phyloP scores from a whole-genome alignment of 2,797 vertebrate species.

The Sebastes trivittatus region DNA sequence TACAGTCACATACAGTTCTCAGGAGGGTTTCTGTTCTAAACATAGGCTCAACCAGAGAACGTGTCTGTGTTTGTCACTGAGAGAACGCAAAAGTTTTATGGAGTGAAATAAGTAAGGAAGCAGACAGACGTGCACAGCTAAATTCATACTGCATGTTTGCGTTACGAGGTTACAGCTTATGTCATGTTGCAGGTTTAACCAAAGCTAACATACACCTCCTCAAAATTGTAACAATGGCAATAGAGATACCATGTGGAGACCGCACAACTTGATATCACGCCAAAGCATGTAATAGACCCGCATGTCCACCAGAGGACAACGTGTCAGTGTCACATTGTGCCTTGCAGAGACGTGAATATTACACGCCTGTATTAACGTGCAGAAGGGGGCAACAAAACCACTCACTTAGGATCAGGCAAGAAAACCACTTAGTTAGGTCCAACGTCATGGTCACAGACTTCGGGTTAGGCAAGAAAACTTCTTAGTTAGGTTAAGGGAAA shows the following conservation, averaged over 20 bases:
- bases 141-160: neutral
- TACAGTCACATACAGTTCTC: conserved; percentile 60
- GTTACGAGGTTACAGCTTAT: neutral
- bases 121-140: neutral
- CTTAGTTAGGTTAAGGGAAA: neutral
- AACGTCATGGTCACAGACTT: neutral
- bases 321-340: too few species aligned
- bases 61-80: conserved; percentile 10
- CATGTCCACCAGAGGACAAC: too few species aligned
- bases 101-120: neutral
- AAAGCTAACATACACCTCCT: neutral
- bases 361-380: neutral
- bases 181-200: neutral
- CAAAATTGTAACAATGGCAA: fast-evolving
- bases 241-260: neutral
- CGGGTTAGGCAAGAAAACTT: neutral
- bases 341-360: neutral
- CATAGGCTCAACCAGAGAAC: conserved; percentile 20
- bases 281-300: neutral
- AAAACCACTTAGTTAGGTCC: neutral
- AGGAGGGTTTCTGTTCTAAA: conserved; percentile 45
- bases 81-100: neutral
- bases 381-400: neutral
- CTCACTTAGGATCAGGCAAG: neutral
- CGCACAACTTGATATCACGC: neutral